These are phyloP conservation scores for Xestia c-nigrum DNA, from an alignment of 2,888 invertebrate genomes.

Conservation along the genomic window DNA sequence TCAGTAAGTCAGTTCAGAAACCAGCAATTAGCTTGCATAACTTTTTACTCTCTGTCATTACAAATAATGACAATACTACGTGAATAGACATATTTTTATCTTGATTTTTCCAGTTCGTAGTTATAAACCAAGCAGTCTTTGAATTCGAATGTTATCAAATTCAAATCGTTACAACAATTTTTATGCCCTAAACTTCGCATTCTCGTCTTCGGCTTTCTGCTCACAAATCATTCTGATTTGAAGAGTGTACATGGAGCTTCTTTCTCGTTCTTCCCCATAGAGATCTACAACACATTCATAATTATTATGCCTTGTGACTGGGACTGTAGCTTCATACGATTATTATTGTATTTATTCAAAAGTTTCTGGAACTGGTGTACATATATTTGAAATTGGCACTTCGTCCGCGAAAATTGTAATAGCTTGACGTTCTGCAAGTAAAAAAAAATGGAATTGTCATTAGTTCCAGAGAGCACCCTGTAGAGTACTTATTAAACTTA, in stretches of 20 bases:
- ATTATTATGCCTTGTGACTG: background rate
- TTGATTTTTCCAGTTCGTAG: background rate
- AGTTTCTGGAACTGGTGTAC: background rate
- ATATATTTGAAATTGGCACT: no score
- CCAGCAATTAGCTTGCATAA: background rate
- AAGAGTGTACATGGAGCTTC: background rate
- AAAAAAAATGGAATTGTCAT: no score
- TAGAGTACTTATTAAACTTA: no score
- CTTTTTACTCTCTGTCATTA: constrained; percentile 1
- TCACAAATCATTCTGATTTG: background rate
- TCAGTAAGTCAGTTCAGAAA: background rate
- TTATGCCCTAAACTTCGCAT: background rate
- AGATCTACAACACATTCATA: background rate
- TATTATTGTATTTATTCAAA: background rate
- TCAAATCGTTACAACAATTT: background rate
- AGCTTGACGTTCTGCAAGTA: no score
- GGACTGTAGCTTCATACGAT: no score
- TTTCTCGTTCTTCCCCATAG: background rate
- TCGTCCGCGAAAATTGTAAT: no score
- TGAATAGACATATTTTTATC: background rate
- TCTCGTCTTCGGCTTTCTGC: background rate
- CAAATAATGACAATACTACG: background rate
- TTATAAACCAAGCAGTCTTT: background rate
- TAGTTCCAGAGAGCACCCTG: no score
- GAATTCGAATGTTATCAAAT: background rate